Evolutionary conservation across 2,888 invertebrate genomes (phyloP), one percentile per base, ranked within the genome.

Genomic region (Xanthia togata): DNA sequence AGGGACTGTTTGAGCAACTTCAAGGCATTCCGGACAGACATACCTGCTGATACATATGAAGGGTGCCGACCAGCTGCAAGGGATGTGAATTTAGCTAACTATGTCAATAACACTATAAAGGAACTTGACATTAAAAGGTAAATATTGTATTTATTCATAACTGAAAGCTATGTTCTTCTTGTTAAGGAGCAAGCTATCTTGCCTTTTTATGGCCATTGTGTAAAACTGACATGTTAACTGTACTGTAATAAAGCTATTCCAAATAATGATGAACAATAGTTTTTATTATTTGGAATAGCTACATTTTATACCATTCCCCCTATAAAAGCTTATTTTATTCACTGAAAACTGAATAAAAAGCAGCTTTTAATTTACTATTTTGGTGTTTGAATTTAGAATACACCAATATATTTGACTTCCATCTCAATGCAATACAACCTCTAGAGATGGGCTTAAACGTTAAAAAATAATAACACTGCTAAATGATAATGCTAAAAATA

Each of bases 11-110:
- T 99, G 63, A 99, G 99, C 91, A 97, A 98, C 59, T 95, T 99
- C 77, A 97, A 97, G 91, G 97, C 97, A 57, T 97, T 98, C 87
- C 97, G 99, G 73, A 98, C 98, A 6, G 99, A 99, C 90, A 98
- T 99, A 88, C 99, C 99, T 11, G 98, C 99, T 0, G 99, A 99
- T 92, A 98, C 98, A 79, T 99, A 99, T 92, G 99, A 99, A 95
- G 99, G 99, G 0, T 99, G 99, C 90, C 97, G 99, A 74, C 97
- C 97, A 14, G 98, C 98, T 41, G 98, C 98, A 0, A 97, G 97
- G 88, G 98, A 99, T 94, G 97, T 98, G 2, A 98, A 97, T 87
- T 93, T 99, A 79, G 98, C 98, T 0, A 98, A 99, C 92, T 99
- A 98, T 93, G 99, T 99, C 0, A 98, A 98, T 91, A 98, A 98